Percentiles rank a stretch among this genome's conserved stretches.
Conservation (phyloP, 2,888 invertebrate species). For the Eilema sororculum region DNA sequence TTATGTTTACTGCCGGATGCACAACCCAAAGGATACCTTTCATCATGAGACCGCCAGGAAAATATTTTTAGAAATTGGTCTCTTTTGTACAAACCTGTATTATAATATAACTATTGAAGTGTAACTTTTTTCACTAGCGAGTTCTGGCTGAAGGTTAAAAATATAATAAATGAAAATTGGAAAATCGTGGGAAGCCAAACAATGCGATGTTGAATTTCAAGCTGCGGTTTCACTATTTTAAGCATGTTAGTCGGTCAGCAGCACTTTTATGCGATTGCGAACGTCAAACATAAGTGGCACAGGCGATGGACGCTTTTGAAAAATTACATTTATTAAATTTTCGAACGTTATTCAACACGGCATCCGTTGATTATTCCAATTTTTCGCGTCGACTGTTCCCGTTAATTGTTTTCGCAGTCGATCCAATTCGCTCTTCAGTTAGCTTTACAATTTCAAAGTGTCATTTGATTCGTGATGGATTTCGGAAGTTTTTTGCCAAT, state of each 20-base stretch:
- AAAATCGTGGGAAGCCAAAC: conserved; percentile 32
- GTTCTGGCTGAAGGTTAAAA: conserved; percentile 15
- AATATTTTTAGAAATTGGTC: no score
- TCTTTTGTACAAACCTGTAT: no score
- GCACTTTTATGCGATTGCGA: conserved; percentile 37
- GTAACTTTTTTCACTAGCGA: neutral
- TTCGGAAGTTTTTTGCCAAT: conserved; percentile 83
- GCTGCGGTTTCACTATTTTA: conserved; percentile 43
- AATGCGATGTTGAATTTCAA: conserved; percentile 31
- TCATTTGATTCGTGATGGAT: conserved; percentile 86
- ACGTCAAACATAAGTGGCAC: conserved; percentile 50
- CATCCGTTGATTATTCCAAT: conserved; percentile 79
- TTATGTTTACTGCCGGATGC: neutral
- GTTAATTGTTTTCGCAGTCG: conserved; percentile 82
- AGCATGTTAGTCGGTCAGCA: conserved; percentile 56
- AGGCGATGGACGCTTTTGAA: conserved; percentile 58
- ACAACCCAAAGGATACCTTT: no score
- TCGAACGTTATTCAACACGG: conserved; percentile 65
- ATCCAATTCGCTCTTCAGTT: conserved; percentile 81
- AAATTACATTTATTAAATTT: conserved; percentile 76
- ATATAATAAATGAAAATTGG: conserved; percentile 25
- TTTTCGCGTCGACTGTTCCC: conserved; percentile 73
- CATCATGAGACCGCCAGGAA: no score
- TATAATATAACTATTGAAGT: neutral
- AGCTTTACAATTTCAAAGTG: conserved; percentile 85